Conservation (phyloP, 2,797 vertebrate species). For the Buceros bicornis region DNA sequence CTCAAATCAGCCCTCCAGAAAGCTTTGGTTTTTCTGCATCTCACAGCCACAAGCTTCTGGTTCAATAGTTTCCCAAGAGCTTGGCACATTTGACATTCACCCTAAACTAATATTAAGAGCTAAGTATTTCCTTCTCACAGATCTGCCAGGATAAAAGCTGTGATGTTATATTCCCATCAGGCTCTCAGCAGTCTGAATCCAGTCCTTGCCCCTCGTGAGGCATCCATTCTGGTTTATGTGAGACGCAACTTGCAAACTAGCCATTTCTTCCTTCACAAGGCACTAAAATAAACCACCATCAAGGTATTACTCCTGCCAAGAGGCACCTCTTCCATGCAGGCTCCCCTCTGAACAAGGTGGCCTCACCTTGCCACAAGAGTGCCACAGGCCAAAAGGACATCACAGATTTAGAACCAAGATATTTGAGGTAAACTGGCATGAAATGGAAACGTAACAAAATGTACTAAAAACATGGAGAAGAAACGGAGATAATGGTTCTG, state of each 20-base stretch:
- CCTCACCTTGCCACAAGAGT: neutral
- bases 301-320: neutral
- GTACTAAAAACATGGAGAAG: neutral
- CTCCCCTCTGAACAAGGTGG: neutral
- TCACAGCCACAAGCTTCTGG: neutral
- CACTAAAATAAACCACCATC: neutral
- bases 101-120: neutral
- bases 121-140: neutral
- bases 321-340: neutral
- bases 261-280: neutral
- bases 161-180: neutral
- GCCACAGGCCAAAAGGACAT: neutral
- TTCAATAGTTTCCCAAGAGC: neutral
- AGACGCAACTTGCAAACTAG: neutral
- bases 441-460: neutral
- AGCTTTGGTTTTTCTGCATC: neutral
- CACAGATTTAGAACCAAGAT: neutral
- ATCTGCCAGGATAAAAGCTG: neutral
- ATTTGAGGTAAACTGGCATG: neutral
- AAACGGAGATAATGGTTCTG: neutral
- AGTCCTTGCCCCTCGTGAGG: neutral
- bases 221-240: neutral
- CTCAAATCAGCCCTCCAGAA: neutral
- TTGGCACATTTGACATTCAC: neutral
- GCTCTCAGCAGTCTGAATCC: neutral